phyloP scores from a whole-genome alignment of 2,113 vertebrate genomes.

The Corydoras sp. region DNA sequence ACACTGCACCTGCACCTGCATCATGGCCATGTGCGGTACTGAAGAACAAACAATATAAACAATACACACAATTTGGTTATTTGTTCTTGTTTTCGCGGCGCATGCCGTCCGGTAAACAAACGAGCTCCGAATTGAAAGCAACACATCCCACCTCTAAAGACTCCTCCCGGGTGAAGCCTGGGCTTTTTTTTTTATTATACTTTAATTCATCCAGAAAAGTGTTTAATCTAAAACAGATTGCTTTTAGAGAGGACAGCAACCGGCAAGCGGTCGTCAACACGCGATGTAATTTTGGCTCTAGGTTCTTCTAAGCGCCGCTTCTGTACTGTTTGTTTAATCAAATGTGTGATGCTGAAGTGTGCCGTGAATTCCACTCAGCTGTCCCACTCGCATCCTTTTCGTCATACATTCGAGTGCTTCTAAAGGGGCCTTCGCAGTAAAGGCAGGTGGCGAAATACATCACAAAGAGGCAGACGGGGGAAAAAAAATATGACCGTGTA shows the following conservation, averaged over 20 bases:
- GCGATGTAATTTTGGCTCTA: conserved; percentile 44
- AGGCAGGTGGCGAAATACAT: conserved; percentile 21
- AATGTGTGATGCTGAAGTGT: conserved; percentile 41
- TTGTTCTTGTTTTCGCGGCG: conserved; percentile 2
- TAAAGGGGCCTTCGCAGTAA: conserved; percentile 10
- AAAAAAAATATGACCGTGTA: neutral
- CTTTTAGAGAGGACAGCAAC: conserved; percentile 42
- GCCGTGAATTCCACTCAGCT: conserved; percentile 30
- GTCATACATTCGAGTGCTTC: conserved; percentile 22
- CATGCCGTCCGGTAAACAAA: conserved; percentile 18
- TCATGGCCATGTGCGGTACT: neutral
- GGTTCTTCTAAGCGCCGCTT: conserved; percentile 40
- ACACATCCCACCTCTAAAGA: conserved; percentile 33
- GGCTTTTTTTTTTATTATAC: conserved; percentile 41
- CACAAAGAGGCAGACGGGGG: neutral
- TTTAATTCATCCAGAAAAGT: conserved; percentile 49
- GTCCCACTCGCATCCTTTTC: conserved; percentile 24
- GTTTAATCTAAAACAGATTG: conserved; percentile 47
- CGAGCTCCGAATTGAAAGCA: conserved; percentile 41
- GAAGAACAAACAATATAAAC: conserved; percentile 10
- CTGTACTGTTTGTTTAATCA: conserved; percentile 44
- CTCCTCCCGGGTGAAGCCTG: conserved; percentile 34
- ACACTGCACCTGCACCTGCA: too few relatives aligned
- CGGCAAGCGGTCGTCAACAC: conserved; percentile 44
- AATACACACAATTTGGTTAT: conserved; percentile 24